These are phyloP conservation scores for Melanotaenia maccullochi DNA, from an alignment of 2,797 vertebrate genomes.

Conservation along the genomic window DNA sequence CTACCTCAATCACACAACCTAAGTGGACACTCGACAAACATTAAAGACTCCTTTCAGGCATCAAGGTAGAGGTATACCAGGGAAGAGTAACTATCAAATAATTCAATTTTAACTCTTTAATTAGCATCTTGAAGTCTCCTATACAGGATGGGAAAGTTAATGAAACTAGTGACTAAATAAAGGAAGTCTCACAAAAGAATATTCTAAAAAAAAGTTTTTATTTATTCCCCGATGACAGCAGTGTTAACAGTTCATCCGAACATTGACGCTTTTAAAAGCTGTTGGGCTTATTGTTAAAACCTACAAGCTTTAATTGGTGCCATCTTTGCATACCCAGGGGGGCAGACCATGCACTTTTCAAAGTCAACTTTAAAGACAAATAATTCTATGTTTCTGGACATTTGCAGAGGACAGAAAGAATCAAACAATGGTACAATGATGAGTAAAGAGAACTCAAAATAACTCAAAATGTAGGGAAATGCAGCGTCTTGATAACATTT, in stretches of 20 bases:
- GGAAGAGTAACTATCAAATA: neutral
- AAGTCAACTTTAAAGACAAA: conserved; percentile 17
- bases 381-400: neutral
- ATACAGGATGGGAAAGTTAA: neutral
- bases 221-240: conserved; percentile 52
- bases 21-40: neutral
- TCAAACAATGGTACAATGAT: neutral
- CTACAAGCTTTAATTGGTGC: conserved; percentile 26
- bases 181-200: conserved; percentile 40
- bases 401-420: neutral
- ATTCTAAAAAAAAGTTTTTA: conserved; percentile 44
- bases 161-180: neutral
- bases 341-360: conserved; percentile 27
- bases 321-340: conserved; percentile 28
- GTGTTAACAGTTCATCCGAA: conserved; percentile 43
- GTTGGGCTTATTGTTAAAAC: conserved; percentile 38
- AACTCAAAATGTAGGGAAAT: conserved; percentile 8
- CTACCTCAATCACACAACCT: neutral
- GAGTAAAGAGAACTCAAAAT: neutral
- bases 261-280: conserved; percentile 55
- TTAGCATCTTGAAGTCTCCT: too few relatives aligned
- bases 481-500: conserved; percentile 5
- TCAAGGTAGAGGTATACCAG: too few relatives aligned
- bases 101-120: too few relatives aligned
- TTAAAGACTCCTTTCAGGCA: neutral